Percentiles rank a stretch among this genome's conserved stretches.
phyloP scores from a whole-genome alignment of 2,888 invertebrate genomes.

The Bhutanitis thaidina region DNA sequence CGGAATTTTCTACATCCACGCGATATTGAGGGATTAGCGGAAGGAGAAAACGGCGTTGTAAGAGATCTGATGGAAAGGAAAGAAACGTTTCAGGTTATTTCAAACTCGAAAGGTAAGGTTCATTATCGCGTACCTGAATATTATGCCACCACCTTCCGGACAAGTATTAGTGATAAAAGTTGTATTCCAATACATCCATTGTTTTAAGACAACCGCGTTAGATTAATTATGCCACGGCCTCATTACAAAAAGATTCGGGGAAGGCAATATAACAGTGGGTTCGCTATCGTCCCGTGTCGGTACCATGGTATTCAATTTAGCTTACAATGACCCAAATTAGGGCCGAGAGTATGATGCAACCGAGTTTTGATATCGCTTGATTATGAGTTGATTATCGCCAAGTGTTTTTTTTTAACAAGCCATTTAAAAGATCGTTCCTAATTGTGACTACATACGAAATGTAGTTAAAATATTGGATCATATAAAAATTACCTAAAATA shows the following conservation, averaged over 20 bases:
- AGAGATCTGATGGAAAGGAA: no score
- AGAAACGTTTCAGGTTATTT: no score
- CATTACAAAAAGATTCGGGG: slow-evolving; percentile 8
- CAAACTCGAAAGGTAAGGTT: no score
- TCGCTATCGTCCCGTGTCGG: not conserved
- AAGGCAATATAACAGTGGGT: slow-evolving; percentile 1
- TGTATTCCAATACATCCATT: slow-evolving; percentile 11
- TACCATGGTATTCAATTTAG: slow-evolving; percentile 18
- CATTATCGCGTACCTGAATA: no score
- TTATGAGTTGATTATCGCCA: slow-evolving; percentile 3
- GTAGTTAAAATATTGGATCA: no score
- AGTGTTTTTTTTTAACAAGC: slow-evolving; percentile 3
- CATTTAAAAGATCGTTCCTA: no score
- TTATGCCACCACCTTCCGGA: no score
- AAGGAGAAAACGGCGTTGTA: no score
- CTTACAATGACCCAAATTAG: slow-evolving; percentile 25
- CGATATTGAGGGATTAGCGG: no score
- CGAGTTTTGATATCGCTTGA: slow-evolving; percentile 22
- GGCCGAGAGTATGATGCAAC: slow-evolving; percentile 23
- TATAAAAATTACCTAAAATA: no score
- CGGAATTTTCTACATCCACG: no score
- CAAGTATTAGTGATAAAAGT: not conserved
- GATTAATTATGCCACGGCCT: slow-evolving; percentile 11
- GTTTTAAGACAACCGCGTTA: not conserved
- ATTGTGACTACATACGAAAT: no score